Evolutionary conservation across 2,888 invertebrate species (phyloP).

Genomic region (Alsophila aescularia): DNA sequence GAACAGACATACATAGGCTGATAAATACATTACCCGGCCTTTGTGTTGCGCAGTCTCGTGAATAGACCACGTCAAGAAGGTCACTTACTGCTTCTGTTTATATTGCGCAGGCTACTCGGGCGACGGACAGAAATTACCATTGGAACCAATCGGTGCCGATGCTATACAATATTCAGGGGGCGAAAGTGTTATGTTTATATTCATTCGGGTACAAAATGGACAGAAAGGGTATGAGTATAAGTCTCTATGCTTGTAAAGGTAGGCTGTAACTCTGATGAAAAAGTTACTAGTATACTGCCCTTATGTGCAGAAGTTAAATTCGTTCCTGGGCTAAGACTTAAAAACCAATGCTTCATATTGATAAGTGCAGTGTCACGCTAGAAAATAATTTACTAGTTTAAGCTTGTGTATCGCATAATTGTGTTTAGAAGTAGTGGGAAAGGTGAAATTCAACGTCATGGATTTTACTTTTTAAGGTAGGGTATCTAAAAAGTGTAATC

Average conservation of each 20-base stretch:
- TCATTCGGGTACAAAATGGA: constrained; percentile 24
- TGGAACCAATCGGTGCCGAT: constrained; percentile 31
- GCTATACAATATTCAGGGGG: constrained; percentile 30
- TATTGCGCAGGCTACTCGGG: constrained; percentile 16
- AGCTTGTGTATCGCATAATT: too few relatives aligned
- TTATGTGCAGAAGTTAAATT: background rate
- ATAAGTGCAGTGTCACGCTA: too few relatives aligned
- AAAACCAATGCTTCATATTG: too few relatives aligned
- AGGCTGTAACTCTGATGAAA: constrained; percentile 8
- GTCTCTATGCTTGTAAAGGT: constrained; percentile 9
- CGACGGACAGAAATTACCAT: constrained; percentile 30
- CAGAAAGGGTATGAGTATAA: constrained; percentile 16
- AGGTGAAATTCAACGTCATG: too few relatives aligned
- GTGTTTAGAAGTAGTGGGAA: too few relatives aligned
- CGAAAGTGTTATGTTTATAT: constrained; percentile 31
- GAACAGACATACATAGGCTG: too few relatives aligned
- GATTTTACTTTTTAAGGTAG: too few relatives aligned
- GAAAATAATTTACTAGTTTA: too few relatives aligned
- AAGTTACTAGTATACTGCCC: background rate
- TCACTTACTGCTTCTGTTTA: constrained; percentile 3
- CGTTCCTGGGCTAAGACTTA: background rate
- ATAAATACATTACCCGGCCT: too few relatives aligned
- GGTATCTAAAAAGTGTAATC: too few relatives aligned
- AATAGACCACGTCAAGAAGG: too few relatives aligned
- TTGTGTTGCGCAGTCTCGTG: too few relatives aligned